Evolutionary conservation across 2,797 vertebrate species (phyloP).

Genomic region (Corythornis leucogaster): DNA sequence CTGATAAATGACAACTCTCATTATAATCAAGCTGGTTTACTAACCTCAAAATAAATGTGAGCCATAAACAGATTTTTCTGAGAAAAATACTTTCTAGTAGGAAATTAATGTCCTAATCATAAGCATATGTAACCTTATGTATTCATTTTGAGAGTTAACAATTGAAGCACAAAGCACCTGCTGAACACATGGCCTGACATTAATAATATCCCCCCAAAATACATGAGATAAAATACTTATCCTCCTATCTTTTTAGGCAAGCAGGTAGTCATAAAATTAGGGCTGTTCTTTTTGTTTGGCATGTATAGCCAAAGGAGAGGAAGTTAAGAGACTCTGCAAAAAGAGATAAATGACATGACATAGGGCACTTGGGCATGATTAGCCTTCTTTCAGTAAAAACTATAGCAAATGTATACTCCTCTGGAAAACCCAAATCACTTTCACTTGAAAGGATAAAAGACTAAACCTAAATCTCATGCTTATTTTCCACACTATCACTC

Average conservation of each 20-base stretch:
- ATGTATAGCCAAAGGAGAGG: background rate
- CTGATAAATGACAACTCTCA: background rate
- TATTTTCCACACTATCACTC: background rate
- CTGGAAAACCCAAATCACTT: background rate
- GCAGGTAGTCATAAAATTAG: background rate
- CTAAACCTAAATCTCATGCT: background rate
- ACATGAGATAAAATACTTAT: background rate
- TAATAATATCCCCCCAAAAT: background rate
- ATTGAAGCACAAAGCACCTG: fast-evolving
- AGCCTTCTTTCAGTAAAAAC: background rate
- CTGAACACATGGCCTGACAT: background rate
- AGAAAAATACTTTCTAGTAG: background rate
- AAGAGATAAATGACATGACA: background rate
- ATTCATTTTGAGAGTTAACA: background rate
- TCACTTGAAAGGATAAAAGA: background rate
- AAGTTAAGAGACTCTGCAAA: background rate
- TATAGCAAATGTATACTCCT: background rate
- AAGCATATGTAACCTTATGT: background rate
- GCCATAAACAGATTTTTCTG: background rate
- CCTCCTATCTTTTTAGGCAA: background rate
- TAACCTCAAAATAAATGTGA: background rate
- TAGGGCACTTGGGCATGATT: background rate
- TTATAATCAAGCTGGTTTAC: background rate
- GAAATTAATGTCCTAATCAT: background rate
- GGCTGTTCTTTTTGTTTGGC: background rate